Evolutionary conservation across 37 sponge, comb jelly and placozoan species (phyloP).

Genomic region (Eunapius fragilis): DNA sequence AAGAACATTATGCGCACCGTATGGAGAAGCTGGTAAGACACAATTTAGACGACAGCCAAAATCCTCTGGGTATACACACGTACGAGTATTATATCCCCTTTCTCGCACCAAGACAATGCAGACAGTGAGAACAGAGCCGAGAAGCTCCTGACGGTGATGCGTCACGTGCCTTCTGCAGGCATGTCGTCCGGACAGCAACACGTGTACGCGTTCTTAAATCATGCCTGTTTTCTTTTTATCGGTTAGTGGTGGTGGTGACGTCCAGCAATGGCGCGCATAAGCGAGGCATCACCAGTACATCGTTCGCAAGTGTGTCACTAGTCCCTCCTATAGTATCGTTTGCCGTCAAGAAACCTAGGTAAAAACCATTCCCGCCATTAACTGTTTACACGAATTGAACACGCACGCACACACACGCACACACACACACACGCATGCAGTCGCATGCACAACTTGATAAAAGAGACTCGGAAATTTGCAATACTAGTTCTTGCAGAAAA

Average conservation of each 20-base stretch:
- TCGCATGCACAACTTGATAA: constrained; percentile 29
- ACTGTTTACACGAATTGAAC: background rate
- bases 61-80: too few relatives aligned
- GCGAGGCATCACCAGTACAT: constrained; percentile 40
- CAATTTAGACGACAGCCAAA: too few relatives aligned
- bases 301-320: constrained; percentile 39
- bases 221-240: background rate
- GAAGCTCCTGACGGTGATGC: constrained; percentile 20
- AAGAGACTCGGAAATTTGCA: constrained; percentile 25
- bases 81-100: too few relatives aligned
- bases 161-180: constrained; percentile 39
- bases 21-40: too few relatives aligned
- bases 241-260: constrained; percentile 48
- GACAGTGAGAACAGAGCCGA: background rate
- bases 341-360: constrained; percentile 21
- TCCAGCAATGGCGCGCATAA: constrained; percentile 20
- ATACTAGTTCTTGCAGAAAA: constrained; percentile 31
- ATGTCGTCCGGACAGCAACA: background rate
- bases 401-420: too few relatives aligned
- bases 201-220: background rate
- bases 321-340: constrained; percentile 43
- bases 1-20: too few relatives aligned
- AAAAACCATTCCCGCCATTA: background rate
- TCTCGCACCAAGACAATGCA: background rate
- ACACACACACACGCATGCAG: background rate